Conservation (phyloP, 2,113 vertebrate species). For the Leucopternis melanops region DNA sequence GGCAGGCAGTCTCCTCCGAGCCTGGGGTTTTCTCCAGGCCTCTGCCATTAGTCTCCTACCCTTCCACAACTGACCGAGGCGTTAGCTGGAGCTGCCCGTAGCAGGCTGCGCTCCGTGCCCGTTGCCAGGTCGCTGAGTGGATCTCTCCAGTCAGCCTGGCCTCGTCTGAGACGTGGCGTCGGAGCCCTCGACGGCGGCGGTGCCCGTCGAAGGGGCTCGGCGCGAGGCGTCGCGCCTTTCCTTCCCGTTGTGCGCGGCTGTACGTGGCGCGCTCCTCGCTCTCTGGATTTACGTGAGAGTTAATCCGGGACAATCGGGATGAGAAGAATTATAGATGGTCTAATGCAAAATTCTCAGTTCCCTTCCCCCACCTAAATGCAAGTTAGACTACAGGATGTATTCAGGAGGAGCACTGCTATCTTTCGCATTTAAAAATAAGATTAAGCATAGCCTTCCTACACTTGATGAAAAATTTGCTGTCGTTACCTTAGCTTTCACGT, state of each 20-base stretch:
- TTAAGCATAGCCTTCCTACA: background rate
- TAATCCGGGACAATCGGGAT: background rate
- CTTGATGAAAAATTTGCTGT: background rate
- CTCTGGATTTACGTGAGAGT: background rate
- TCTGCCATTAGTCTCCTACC: background rate
- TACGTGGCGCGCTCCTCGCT: fast-evolving
- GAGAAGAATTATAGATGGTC: background rate
- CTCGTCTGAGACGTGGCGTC: background rate
- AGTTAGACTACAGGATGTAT: background rate
- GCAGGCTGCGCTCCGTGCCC: background rate
- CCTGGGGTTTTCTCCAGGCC: background rate
- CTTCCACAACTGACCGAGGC: fast-evolving
- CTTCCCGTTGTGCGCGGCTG: background rate
- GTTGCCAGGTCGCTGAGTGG: background rate
- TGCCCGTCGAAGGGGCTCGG: background rate
- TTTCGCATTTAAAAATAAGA: background rate
- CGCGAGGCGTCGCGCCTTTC: background rate
- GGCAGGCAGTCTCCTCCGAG: background rate
- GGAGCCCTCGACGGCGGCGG: background rate
- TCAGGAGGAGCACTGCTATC: background rate
- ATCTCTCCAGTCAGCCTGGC: too few species aligned
- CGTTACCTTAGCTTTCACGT: background rate
- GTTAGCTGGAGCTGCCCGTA: background rate
- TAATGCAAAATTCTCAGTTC: background rate
- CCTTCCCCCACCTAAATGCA: background rate